A percentile compares a stretch with the other conserved stretches of the same genome.
Evolutionary conservation across 2,888 invertebrate genomes (phyloP).

Genomic region (Lamellibrachia satsuma): DNA sequence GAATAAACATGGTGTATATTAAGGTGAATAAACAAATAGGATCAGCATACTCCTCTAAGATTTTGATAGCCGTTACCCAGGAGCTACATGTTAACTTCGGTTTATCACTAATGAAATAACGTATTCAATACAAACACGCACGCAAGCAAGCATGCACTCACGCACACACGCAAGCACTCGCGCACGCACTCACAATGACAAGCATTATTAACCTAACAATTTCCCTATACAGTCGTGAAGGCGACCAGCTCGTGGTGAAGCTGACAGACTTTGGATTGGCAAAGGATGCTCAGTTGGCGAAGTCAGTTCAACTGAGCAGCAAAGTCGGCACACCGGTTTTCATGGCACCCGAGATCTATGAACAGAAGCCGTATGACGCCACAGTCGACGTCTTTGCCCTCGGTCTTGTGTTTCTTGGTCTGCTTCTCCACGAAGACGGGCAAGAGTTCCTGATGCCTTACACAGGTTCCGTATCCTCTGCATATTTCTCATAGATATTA

Average conservation of each 20-base stretch:
- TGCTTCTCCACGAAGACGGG: slow-evolving; percentile 14
- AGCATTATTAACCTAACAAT: background rate
- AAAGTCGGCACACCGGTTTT: slow-evolving; percentile 20
- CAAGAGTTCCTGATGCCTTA: background rate
- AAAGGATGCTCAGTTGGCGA: background rate
- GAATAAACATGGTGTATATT: too few relatives aligned
- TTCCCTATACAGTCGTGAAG: background rate
- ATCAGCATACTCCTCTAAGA: too few relatives aligned
- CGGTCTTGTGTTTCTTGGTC: background rate
- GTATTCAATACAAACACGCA: too few relatives aligned
- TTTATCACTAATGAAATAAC: too few relatives aligned
- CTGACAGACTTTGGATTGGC: slow-evolving; percentile 22
- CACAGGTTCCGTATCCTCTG: background rate
- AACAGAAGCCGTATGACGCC: background rate
- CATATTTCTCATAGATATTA: too few relatives aligned
- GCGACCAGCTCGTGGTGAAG: slow-evolving; percentile 13
- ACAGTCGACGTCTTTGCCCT: slow-evolving; percentile 23
- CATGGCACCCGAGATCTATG: slow-evolving; percentile 24
- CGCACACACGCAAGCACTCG: too few relatives aligned
- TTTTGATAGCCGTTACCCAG: too few relatives aligned
- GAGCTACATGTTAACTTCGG: too few relatives aligned
- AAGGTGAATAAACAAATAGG: too few relatives aligned
- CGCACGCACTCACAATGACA: background rate
- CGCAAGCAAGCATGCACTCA: too few relatives aligned
- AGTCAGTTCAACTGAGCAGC: background rate